Conservation (phyloP, 2,113 vertebrate species). For the Sceloporus undulatus region DNA sequence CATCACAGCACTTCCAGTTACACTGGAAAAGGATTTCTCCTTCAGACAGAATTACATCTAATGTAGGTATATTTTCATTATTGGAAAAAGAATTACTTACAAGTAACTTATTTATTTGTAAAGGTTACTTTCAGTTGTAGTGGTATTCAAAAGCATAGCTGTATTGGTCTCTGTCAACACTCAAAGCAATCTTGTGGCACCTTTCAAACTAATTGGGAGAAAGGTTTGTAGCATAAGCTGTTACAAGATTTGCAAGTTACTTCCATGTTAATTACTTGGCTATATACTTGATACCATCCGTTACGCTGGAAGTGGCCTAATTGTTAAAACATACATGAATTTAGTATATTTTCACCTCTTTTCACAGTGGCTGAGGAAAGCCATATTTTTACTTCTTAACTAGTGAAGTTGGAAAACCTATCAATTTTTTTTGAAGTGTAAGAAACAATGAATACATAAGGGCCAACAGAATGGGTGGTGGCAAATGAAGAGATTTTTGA, state of each 20-base stretch:
- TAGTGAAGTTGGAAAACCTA: constrained; percentile 8
- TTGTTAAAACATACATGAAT: neutral
- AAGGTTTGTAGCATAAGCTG: too few species aligned
- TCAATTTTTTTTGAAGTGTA: neutral
- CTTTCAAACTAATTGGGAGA: too few species aligned
- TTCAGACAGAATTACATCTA: too few species aligned
- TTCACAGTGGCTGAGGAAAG: constrained; percentile 7
- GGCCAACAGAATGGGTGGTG: constrained; percentile 24
- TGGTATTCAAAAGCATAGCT: too few species aligned
- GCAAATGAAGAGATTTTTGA: constrained; percentile 39
- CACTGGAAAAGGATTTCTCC: neutral
- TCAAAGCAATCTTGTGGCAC: too few species aligned
- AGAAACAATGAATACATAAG: neutral
- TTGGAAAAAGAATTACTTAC: neutral
- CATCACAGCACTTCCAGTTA: neutral
- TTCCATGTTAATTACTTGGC: neutral
- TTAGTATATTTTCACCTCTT: neutral
- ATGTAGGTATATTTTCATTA: neutral
- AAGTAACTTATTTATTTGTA: neutral
- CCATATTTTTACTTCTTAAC: neutral
- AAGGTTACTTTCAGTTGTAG: too few species aligned
- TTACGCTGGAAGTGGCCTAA: neutral
- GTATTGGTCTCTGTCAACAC: too few species aligned
- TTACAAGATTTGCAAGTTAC: neutral
- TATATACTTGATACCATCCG: too few species aligned